These are phyloP conservation scores for Hybos culiciformis DNA, from an alignment of 2,888 invertebrate genomes.

Conservation along the genomic window DNA sequence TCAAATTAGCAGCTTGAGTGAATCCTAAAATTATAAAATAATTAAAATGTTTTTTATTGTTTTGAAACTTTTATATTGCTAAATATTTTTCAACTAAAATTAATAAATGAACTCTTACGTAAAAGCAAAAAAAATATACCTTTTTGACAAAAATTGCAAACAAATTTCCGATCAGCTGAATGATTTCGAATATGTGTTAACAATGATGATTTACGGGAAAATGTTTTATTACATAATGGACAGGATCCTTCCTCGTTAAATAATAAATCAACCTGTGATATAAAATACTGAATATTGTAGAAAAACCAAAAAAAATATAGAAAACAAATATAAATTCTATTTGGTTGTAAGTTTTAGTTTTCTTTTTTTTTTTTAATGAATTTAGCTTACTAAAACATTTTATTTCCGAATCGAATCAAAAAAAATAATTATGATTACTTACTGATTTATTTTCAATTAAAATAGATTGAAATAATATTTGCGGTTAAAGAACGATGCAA, in stretches of 20 bases:
- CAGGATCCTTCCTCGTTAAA: constrained; percentile 37
- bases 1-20: constrained; percentile 36
- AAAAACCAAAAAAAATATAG: constrained; percentile 1
- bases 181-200: constrained; percentile 37
- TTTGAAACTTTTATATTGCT: not conserved
- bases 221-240: constrained; percentile 36
- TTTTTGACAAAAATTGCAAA: constrained; percentile 35
- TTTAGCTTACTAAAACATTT: no score
- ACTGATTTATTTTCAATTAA: no score
- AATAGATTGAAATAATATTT: no score
- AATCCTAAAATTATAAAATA: constrained; percentile 23
- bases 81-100: not conserved
- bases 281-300: constrained; percentile 2
- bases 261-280: constrained; percentile 31
- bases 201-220: constrained; percentile 35
- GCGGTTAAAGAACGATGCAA: no score
- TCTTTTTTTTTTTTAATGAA: no score
- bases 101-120: not conserved
- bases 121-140: constrained; percentile 20
- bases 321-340: not conserved
- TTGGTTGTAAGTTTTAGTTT: no score
- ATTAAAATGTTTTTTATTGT: not conserved
- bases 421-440: no score
- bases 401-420: no score
- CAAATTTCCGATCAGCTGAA: constrained; percentile 35